These are phyloP conservation scores for Hesperia comma DNA, from an alignment of 2,888 invertebrate species.

Conservation along the genomic window DNA sequence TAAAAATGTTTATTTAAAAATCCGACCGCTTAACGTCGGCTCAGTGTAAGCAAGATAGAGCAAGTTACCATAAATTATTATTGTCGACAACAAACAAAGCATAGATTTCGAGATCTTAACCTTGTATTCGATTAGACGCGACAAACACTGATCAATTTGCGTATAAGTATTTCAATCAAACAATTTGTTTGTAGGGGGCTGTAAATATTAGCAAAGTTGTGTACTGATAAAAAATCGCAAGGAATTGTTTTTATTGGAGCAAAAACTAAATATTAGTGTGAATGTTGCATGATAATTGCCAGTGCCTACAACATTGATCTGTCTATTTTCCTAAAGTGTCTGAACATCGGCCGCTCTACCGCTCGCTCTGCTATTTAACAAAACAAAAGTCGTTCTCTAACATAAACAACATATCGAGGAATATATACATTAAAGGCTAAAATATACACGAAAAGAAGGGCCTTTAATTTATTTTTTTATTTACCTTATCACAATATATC, in stretches of 20 bases:
- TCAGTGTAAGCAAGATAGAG: slow-evolving; percentile 55
- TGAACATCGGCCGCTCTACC: slow-evolving; percentile 59
- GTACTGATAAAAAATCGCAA: background rate
- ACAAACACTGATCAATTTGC: slow-evolving; percentile 2
- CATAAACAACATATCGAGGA: slow-evolving; percentile 69
- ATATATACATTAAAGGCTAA: slow-evolving; percentile 52
- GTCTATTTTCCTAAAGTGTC: slow-evolving; percentile 75
- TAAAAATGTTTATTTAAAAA: slow-evolving; percentile 85
- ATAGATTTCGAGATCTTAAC: slow-evolving; percentile 26
- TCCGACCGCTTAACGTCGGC: slow-evolving; percentile 80
- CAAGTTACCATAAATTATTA: slow-evolving; percentile 47
- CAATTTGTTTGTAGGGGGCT: slow-evolving; percentile 1
- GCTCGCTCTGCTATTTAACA: slow-evolving; percentile 65
- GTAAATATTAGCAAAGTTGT: background rate
- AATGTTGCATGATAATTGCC: slow-evolving; percentile 54
- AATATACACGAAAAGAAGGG: slow-evolving; percentile 56
- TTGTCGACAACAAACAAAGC: slow-evolving; percentile 31
- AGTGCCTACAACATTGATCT: slow-evolving; percentile 55
- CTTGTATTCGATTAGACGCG: slow-evolving; percentile 11
- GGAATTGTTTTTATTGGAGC: background rate
- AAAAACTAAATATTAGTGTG: slow-evolving; percentile 16
- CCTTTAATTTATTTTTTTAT: slow-evolving; percentile 61
- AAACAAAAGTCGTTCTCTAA: slow-evolving; percentile 69
- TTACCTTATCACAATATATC: slow-evolving; percentile 55
- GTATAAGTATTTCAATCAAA: background rate